Conservation (phyloP, 1,140 invertebrate genomes). For the Lasaia peninsularis region DNA sequence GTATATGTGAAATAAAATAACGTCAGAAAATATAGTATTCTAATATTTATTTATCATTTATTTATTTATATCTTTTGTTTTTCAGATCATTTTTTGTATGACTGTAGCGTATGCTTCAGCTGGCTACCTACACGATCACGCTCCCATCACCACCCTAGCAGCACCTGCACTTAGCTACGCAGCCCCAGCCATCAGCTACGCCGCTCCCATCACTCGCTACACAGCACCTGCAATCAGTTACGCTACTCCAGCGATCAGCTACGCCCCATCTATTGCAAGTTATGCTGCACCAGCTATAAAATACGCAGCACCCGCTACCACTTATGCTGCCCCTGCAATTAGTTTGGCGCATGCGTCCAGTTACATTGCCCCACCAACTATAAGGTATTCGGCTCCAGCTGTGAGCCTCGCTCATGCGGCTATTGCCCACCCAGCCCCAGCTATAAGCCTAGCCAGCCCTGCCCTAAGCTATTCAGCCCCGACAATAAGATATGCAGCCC, state of each 20-base stretch:
- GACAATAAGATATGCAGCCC: background rate
- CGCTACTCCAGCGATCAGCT: conserved; percentile 39
- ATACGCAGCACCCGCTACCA: conserved; percentile 43
- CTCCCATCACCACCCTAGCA: background rate
- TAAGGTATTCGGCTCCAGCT: background rate
- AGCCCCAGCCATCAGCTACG: background rate
- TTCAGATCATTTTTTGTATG: background rate
- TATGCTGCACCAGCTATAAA: conserved; percentile 37
- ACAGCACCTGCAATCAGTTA: conserved; percentile 28
- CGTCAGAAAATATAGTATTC: background rate
- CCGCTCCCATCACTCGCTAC: conserved; percentile 1
- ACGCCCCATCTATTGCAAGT: conserved; percentile 33
- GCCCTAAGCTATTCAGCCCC: background rate
- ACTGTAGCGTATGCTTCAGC: background rate
- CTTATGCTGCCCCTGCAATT: conserved; percentile 45
- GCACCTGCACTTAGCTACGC: conserved; percentile 19
- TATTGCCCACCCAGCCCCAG: conserved; percentile 11
- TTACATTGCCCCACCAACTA: background rate
- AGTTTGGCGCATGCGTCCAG: conserved; percentile 33
- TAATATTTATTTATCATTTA: background rate
- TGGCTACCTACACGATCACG: background rate
- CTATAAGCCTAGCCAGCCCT: conserved; percentile 26
- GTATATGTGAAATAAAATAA: background rate
- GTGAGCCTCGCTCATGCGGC: background rate
- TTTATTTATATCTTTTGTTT: no score